Evolutionary conservation across 2,888 invertebrate species (phyloP), one percentile per base, ranked within the genome.

Genomic region (Eudemis profundana): DNA sequence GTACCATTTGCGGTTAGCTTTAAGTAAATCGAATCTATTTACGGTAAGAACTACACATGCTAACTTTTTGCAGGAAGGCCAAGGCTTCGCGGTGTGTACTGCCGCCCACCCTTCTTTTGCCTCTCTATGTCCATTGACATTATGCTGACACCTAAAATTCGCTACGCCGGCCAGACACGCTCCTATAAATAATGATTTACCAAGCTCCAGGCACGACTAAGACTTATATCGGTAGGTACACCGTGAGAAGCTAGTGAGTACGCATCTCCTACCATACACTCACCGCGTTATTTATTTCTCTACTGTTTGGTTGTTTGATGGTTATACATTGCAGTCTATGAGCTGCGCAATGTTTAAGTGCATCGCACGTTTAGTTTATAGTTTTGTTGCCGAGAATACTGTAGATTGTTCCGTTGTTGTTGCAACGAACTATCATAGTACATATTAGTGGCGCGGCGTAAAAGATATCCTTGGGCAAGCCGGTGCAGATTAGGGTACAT

Each of bases 261-360:
- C 33, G 5, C 50, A 50, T 17, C 33, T 33, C 12, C 12, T 12
- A 19, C 33, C n/a, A n/a, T 7, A 33, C n/a, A 19, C 12, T 46
- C 50, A 33, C 33, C 33, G 50, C 19, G 4, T 50, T 19, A 50
- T 50, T 50, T 33, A 50, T 50, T 50, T 50, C 50, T 33, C 17
- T 33, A 19, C 50, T 50, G 50, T 33, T 50, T 19, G 33, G 17
- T 19, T 33, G 33, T 10, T 33, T 3, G 50, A 33, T 15, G 33
- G 50, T 50, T n/a, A 50, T 19, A 50, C 33, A 17, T 50, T 19
- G 33, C 27, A 50, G 33, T 29, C 5, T 17, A 50, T 50, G 33
- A 12, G 17, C 17, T 46, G 21, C n/a, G 21, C 21, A 46, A 21
- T 21, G 4, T 12, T 33, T 5, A 12, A 21, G 46, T 21, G 46